Conservation (phyloP, 2,797 vertebrate genomes). For the Synanceia verrucosa region DNA sequence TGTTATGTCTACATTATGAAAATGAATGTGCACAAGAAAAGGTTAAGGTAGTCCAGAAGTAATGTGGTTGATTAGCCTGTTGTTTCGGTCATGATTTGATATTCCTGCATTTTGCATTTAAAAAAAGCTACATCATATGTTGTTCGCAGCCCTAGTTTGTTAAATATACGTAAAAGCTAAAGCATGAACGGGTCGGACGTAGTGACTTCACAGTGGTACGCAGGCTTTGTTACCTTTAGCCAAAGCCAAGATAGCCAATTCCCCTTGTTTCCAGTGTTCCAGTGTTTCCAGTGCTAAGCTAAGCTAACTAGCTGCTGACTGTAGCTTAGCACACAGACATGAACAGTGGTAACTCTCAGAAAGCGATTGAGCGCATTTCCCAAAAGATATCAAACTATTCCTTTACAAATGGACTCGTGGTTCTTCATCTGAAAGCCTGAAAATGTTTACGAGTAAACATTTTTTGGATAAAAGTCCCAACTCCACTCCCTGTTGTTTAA, state of each 20-base stretch:
- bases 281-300: neutral
- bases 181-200: neutral
- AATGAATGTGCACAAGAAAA: neutral
- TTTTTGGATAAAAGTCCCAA: constrained; percentile 25
- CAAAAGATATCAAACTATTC: constrained; percentile 33
- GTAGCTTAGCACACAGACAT: neutral
- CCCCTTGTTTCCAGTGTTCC: neutral
- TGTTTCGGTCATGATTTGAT: neutral
- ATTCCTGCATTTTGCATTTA: neutral
- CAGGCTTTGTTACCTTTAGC: neutral
- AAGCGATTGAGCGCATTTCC: neutral
- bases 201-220: neutral
- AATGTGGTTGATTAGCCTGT: too few relatives aligned
- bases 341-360: neutral
- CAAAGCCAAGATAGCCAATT: neutral
- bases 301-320: neutral
- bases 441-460: constrained; percentile 35
- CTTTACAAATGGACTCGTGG: constrained; percentile 42
- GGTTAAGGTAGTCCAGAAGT: too few relatives aligned
- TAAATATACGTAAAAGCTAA: neutral
- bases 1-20: too few relatives aligned
- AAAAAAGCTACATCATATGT: neutral
- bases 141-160: neutral
- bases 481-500: constrained; percentile 7
- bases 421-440: constrained; percentile 52